These are phyloP conservation scores for Procavia capensis DNA, from an alignment of 2,113 vertebrate genomes.

Conservation along the genomic window DNA sequence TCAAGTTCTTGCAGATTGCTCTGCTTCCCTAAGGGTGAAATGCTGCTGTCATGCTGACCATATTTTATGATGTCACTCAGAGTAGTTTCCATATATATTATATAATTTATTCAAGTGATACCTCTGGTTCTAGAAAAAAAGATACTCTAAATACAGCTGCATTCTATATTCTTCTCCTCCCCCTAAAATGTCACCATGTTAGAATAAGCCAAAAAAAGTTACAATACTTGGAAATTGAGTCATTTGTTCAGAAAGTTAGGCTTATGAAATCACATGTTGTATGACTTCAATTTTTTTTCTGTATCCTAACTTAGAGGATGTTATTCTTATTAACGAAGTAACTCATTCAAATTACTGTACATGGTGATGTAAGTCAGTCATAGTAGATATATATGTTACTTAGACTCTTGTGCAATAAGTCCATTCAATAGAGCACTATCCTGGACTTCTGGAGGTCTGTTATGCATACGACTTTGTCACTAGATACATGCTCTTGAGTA, in stretches of 20 bases:
- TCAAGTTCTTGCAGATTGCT: neutral
- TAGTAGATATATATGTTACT: too few relatives aligned
- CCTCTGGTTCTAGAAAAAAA: conserved; percentile 7
- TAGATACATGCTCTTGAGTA: neutral
- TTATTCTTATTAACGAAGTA: conserved; percentile 21
- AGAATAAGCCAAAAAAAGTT: neutral
- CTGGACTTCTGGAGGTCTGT: neutral
- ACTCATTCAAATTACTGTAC: neutral
- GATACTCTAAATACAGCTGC: neutral
- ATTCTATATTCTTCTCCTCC: neutral
- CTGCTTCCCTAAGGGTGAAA: neutral
- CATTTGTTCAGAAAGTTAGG: neutral
- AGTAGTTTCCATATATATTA: neutral
- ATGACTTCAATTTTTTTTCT: conserved; percentile 29
- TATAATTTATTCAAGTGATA: conserved; percentile 41
- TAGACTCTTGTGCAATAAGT: neutral
- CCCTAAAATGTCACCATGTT: neutral
- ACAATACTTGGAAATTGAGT: neutral
- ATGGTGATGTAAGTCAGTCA: too few relatives aligned
- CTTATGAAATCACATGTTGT: neutral
- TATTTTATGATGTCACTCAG: neutral
- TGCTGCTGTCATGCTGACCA: neutral
- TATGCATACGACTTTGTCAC: neutral
- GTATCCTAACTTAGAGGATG: neutral
- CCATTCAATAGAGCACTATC: neutral